Evolutionary conservation across 2,797 vertebrate genomes (phyloP), one percentile per base, ranked within the genome.

Genomic region (Acanthurus leucopareius): DNA sequence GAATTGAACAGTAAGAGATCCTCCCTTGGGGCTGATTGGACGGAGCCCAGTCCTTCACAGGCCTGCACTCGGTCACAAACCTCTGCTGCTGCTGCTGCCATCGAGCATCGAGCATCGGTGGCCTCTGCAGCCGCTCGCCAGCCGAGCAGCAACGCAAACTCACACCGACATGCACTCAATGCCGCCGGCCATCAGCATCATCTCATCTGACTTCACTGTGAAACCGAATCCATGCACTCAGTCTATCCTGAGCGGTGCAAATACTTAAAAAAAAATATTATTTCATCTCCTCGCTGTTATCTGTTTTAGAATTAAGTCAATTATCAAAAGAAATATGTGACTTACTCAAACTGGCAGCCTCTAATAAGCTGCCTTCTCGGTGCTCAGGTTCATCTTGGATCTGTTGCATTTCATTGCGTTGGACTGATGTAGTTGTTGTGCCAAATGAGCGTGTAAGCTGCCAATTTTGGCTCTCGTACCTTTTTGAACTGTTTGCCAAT

Each of bases 11-110:
- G 86, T 75, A 67, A 77, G 85, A 86, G 82, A 79, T 75, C 71
- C n/a, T 92, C 88, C 85, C 90, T 72, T 1, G 86, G 67, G 89
- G 82, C 80, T 17, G 84, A 86, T 85, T 92, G 93, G 88, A 91
- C 60, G 3, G 62, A 86, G 84, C 77, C 86, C 87, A 87, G 88
- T 79, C 88, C 88, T 89, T 88, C 89, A 84, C 85, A 77, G 87
- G 71, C 73, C 70, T 4, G 54, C 53, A 45, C 72, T 63, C 60
- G 65, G 82, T 75, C 85, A 82, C 59, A 67, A 56, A 57, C 82
- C 72, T 44, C 1, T 25, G 28, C 71, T 8, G 69, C 40, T 69
- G 69, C 77, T 32, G 28, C 28, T 25, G 25, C 25, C 25, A 25
- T 25, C 25, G 25, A 25, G 25, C 77, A 28, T 40, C 16, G 5